A percentile compares a stretch with the other conserved stretches of the same genome.
phyloP scores from a whole-genome alignment of 2,113 vertebrate genomes.

The Macrotus californicus region DNA sequence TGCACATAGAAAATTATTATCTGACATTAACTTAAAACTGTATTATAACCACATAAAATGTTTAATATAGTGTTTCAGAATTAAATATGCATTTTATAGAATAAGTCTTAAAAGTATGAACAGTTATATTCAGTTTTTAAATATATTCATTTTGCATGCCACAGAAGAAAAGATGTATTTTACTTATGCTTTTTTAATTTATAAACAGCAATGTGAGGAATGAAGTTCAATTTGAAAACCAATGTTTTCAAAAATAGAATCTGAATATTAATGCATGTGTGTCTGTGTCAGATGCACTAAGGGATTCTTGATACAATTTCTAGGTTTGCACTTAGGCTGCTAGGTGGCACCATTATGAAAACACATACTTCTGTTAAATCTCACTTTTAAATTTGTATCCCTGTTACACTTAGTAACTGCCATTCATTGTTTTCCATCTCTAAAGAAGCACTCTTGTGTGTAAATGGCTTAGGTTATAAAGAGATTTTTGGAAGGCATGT shows the following conservation, averaged over 20 bases:
- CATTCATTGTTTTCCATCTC: background rate
- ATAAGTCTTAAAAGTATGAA: background rate
- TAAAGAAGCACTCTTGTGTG: background rate
- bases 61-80: background rate
- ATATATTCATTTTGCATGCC: background rate
- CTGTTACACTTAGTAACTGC: background rate
- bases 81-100: background rate
- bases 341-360: background rate
- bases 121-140: background rate
- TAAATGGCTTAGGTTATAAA: background rate
- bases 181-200: background rate
- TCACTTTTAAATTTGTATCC: background rate
- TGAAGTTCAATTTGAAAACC: background rate
- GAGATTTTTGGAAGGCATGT: background rate
- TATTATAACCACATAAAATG: background rate
- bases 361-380: background rate
- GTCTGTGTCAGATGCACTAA: background rate
- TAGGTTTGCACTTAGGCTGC: background rate
- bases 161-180: background rate
- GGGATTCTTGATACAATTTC: background rate
- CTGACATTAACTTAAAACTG: background rate
- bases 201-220: background rate
- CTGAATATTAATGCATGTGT: background rate
- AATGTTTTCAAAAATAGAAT: constrained; percentile 8
- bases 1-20: background rate